phyloP scores from a whole-genome alignment of 2,888 invertebrate species.

The Apamea crenata region DNA sequence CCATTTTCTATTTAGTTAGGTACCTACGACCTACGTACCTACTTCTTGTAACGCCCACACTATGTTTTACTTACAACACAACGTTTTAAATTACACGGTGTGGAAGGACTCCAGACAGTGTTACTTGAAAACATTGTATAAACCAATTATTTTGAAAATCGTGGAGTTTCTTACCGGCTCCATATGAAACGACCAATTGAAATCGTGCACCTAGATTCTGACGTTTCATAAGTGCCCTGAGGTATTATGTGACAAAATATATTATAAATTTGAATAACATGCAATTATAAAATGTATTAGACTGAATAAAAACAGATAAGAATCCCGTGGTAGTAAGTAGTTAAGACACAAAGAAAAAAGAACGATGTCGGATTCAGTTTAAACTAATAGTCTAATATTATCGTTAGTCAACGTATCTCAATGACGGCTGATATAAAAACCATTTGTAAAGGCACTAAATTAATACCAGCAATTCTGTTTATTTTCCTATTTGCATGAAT shows the following conservation, averaged over 20 bases:
- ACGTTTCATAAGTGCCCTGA: not conserved
- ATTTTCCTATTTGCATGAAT: constrained; percentile 32
- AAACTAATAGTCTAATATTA: not conserved
- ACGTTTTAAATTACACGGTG: no score
- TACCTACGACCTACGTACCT: no score
- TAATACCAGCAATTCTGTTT: constrained; percentile 29
- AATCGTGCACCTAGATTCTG: no score
- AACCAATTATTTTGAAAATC: not conserved
- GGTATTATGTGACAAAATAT: not conserved
- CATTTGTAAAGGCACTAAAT: constrained; percentile 6
- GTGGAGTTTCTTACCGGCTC: not conserved
- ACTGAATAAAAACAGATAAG: not conserved
- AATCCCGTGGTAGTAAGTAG: not conserved
- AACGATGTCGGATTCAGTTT: not conserved
- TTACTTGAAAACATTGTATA: not conserved
- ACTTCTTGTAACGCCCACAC: no score
- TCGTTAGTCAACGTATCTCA: not conserved
- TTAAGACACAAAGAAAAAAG: not conserved
- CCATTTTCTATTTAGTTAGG: no score
- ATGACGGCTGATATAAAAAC: not conserved
- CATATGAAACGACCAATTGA: no score
- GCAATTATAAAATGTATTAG: not conserved
- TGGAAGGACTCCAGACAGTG: not conserved
- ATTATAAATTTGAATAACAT: not conserved
- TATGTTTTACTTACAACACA: no score